Percentiles rank a stretch among this genome's conserved stretches.
phyloP scores from a whole-genome alignment of 2,113 vertebrate species.

The Pitta sordida region DNA sequence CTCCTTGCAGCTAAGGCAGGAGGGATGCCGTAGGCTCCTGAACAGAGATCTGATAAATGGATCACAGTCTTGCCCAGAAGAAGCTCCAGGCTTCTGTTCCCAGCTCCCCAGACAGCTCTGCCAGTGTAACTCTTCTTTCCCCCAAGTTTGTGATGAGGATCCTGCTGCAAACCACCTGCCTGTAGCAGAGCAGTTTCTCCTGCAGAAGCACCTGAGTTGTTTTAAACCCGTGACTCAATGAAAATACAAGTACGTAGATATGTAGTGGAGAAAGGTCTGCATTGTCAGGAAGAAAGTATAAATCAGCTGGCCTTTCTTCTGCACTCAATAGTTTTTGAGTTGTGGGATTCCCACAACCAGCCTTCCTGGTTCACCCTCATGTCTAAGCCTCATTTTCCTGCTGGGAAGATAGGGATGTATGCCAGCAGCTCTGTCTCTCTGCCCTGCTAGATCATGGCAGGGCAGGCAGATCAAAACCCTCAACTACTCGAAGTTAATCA shows the following conservation, averaged over 20 bases:
- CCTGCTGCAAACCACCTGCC: not conserved
- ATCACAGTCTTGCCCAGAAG: not conserved
- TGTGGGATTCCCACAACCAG: not conserved
- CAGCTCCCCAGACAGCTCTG: not conserved
- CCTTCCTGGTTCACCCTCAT: not conserved
- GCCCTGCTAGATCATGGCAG: not conserved
- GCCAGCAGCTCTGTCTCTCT: not conserved
- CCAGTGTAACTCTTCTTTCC: not conserved
- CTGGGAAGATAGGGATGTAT: not conserved
- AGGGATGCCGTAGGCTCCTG: not conserved
- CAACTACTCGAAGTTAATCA: rapidly evolving
- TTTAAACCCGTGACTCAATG: not conserved
- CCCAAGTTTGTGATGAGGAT: not conserved
- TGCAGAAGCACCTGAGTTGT: not conserved
- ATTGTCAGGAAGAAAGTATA: not conserved
- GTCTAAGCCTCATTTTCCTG: not conserved
- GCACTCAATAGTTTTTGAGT: not conserved
- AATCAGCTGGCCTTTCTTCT: not conserved
- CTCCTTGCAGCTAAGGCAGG: not conserved
- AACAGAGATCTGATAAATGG: not conserved
- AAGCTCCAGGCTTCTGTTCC: not conserved
- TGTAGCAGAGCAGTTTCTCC: not conserved
- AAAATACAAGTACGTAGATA: not conserved
- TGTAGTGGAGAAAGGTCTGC: not conserved
- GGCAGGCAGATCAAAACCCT: not conserved